Evolutionary conservation across 2,797 vertebrate species (phyloP), one percentile per base, ranked within the genome.

Genomic region (Xenops minutus): DNA sequence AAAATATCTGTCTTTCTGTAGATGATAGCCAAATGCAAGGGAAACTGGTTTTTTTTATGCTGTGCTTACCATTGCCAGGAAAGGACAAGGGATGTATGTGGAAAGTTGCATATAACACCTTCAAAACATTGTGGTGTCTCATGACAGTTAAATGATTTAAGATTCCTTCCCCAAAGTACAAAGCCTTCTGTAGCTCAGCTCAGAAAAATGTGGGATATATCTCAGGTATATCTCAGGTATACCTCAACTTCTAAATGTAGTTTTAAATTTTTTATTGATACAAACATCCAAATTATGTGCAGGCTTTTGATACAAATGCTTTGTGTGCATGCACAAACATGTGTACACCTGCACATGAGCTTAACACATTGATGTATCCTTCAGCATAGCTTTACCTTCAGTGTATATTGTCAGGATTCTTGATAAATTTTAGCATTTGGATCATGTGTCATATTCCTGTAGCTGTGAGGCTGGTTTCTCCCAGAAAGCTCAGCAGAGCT

Each of bases 71-170:
- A 30, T 81, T 66, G 10, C 26, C 22, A 59, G 39, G 51, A 78
- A 54, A 6, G 5, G 15, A 29, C 14, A 63, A 39, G n/a, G 44
- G 24, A 24, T 51, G 1, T 34, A 29, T 3, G 11, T 55, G 39
- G 34, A 73, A 30, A 82, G 5, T 0, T 72, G 15, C 71, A 43
- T 37, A 16, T 9, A 6, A 1, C 6, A 26, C 18, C 7, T 85
- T 75, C 0, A 0, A 88, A n/a, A n/a, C 11, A 58, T 20, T 54
- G 27, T 17, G 3, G 12, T 37, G 21, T 44, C 18, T 39, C 19
- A 30, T 6, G 4, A 34, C 24, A 68, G 9, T 37, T 39, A 54
- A 77, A 34, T 43, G 1, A 64, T 61, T 61, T 51, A 10, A 14
- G 1, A 6, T 54, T 78, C 19, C 9, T 16, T 26, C 7, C 7